Conservation (phyloP, 1,140 invertebrate species). For the Drosophila kikkawai region DNA sequence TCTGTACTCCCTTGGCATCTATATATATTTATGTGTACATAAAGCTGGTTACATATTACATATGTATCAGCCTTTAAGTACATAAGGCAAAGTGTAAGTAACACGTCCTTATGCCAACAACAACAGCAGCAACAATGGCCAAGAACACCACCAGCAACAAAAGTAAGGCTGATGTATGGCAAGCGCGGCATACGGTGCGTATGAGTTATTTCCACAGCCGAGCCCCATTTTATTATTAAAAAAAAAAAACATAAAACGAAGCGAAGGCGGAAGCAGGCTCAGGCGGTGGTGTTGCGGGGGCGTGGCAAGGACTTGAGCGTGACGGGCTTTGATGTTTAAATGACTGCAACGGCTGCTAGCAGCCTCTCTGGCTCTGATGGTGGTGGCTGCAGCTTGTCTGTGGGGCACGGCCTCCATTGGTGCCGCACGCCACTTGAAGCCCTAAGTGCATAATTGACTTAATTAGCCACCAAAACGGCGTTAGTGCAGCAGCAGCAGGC, state of each 20-base stretch:
- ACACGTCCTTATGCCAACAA: constrained; percentile 70
- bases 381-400: constrained; percentile 25
- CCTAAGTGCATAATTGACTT: constrained; percentile 82
- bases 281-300: neutral
- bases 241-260: constrained; percentile 51
- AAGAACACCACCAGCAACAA: constrained; percentile 33
- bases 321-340: constrained; percentile 81
- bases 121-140: constrained; percentile 37
- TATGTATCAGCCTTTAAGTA: constrained; percentile 60
- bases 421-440: constrained; percentile 77
- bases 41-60: constrained; percentile 40
- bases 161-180: constrained; percentile 69
- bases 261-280: constrained; percentile 30
- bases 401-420: constrained; percentile 43
- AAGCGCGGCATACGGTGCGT: constrained; percentile 78
- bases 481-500: constrained; percentile 48
- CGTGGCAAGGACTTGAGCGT: constrained; percentile 57
- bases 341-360: constrained; percentile 61
- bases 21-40: constrained; percentile 26
- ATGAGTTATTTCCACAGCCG: constrained; percentile 78
- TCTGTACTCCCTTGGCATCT: constrained; percentile 1
- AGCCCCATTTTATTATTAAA: constrained; percentile 80
- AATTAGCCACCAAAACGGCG: constrained; percentile 80
- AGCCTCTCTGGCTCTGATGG: constrained; percentile 4
- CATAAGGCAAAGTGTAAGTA: constrained; percentile 79